Evolutionary conservation across 2,113 vertebrate genomes (phyloP).

Genomic region (Osmerus eperlanus): DNA sequence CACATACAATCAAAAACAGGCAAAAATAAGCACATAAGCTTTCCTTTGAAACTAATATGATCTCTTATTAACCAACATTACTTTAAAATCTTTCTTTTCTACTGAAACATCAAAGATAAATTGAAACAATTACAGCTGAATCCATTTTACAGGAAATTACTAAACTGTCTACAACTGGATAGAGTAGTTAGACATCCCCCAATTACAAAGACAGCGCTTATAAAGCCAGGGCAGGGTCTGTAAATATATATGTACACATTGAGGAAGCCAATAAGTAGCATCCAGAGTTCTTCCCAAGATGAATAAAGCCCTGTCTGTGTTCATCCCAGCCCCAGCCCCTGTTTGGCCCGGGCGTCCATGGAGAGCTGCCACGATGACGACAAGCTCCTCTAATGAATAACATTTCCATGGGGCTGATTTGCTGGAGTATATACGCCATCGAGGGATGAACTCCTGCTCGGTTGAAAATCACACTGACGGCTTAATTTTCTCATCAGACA

Average conservation of each 20-base stretch:
- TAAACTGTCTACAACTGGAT: too few species aligned
- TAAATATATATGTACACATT: not conserved
- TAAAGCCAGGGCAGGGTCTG: not conserved
- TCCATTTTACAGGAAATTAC: not conserved
- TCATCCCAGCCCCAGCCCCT: not conserved
- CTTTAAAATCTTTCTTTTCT: too few species aligned
- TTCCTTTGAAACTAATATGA: too few species aligned
- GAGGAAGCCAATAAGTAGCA: too few species aligned
- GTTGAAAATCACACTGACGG: not conserved
- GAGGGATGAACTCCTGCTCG: not conserved
- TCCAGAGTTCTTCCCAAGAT: conserved; percentile 6
- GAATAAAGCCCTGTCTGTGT: conserved; percentile 13
- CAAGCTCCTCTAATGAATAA: conserved; percentile 17
- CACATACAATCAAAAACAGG: too few species aligned
- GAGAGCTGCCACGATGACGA: conserved; percentile 23
- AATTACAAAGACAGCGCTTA: not conserved
- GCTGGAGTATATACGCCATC: conserved; percentile 18
- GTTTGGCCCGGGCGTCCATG: conserved; percentile 14
- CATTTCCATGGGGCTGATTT: conserved; percentile 8
- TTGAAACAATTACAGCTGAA: not conserved
- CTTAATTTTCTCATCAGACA: not conserved
- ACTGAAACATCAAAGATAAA: not conserved
- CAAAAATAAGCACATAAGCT: too few species aligned
- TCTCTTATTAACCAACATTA: too few species aligned
- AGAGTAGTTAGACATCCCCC: too few species aligned